A percentile compares a stretch with the other conserved stretches of the same genome.
Evolutionary conservation across 2,113 vertebrate genomes (phyloP).

Genomic region (Calyptomena viridis): DNA sequence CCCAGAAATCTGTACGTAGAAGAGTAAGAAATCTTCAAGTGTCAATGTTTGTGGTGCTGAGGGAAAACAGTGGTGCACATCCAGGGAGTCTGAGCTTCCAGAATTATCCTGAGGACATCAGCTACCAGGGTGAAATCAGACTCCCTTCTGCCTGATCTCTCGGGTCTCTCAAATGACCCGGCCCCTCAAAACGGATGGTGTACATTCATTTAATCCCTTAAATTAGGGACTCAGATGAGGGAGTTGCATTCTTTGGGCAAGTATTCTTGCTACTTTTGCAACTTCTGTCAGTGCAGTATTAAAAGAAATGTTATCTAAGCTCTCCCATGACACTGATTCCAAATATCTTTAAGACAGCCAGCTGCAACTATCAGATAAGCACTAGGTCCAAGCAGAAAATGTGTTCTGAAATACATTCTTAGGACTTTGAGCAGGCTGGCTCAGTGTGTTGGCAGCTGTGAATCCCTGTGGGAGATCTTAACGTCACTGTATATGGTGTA

Average conservation of each 20-base stretch:
- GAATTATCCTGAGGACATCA: neutral
- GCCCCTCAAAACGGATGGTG: neutral
- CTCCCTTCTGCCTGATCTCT: neutral
- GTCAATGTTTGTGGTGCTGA: neutral
- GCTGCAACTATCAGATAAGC: constrained; percentile 10
- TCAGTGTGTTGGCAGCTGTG: neutral
- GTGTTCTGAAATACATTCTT: neutral
- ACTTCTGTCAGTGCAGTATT: neutral
- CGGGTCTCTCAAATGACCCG: neutral
- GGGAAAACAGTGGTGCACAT: neutral
- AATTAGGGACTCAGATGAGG: neutral
- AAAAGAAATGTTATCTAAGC: neutral
- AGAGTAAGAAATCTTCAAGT: neutral
- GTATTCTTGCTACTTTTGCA: neutral
- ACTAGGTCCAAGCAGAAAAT: neutral
- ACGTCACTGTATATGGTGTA: neutral
- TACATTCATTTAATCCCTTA: neutral
- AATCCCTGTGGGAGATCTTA: neutral
- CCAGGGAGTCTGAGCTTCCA: neutral
- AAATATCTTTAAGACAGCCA: neutral
- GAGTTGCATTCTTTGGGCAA: neutral
- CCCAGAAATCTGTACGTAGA: neutral
- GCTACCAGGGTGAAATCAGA: neutral
- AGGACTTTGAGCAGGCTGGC: neutral
- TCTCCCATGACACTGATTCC: neutral